phyloP scores from a whole-genome alignment of 2,113 vertebrate genomes.

The Spea multiplicata region DNA sequence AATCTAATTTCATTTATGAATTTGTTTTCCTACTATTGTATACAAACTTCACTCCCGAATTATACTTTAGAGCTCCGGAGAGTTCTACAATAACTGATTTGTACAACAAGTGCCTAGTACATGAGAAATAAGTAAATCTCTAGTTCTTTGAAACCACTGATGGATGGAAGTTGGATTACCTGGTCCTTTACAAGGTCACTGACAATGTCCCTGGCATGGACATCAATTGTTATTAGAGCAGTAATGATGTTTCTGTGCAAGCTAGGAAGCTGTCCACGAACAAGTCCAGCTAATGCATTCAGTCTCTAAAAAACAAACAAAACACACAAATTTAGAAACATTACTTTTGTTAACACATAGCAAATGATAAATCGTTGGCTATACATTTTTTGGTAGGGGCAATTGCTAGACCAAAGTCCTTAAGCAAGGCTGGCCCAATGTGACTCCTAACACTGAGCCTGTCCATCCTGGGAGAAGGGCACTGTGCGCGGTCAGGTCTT shows the following conservation, averaged over 20 bases:
- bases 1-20: too few relatives aligned
- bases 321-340: background rate
- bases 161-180: conserved; percentile 54
- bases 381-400: background rate
- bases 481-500: too few relatives aligned
- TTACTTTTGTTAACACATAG: background rate
- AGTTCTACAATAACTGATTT: too few relatives aligned
- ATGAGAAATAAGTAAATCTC: too few relatives aligned
- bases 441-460: too few relatives aligned
- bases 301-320: conserved; percentile 65
- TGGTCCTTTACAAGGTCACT: conserved; percentile 70
- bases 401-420: background rate
- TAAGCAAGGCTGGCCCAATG: too few relatives aligned
- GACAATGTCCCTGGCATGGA: conserved; percentile 80
- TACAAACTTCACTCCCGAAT: too few relatives aligned
- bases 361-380: background rate
- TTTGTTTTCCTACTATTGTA: too few relatives aligned
- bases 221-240: conserved; percentile 77
- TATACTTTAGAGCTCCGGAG: too few relatives aligned
- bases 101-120: too few relatives aligned
- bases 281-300: conserved; percentile 72
- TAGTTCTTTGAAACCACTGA: too few relatives aligned
- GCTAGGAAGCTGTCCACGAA: conserved; percentile 70
- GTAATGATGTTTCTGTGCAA: conserved; percentile 80
- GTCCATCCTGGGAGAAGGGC: too few relatives aligned